These are phyloP conservation scores for Pseudolaguvia tuberculata DNA, from an alignment of 2,113 vertebrate genomes.

Conservation along the genomic window DNA sequence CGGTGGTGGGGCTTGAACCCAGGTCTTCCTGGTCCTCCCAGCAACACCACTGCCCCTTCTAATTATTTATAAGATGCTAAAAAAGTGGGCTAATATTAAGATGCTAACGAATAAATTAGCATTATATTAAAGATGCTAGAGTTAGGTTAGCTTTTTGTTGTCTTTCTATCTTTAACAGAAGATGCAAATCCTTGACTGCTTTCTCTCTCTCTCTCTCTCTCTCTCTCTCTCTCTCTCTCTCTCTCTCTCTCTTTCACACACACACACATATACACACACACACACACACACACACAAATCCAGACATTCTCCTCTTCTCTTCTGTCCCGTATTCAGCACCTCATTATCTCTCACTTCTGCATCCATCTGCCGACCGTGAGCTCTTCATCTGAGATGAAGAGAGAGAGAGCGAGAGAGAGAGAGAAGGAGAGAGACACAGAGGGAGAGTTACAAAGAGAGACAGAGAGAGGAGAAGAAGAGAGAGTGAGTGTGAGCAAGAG, in stretches of 20 bases:
- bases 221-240: not conserved
- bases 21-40: too few relatives aligned
- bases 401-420: slow-evolving; percentile 21
- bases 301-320: slow-evolving; percentile 23
- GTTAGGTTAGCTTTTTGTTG: not conserved
- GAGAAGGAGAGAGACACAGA: not conserved
- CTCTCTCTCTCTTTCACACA: too few relatives aligned
- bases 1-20: too few relatives aligned
- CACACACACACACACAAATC: not conserved
- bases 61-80: too few relatives aligned
- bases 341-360: slow-evolving; percentile 32
- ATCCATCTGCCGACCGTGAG: slow-evolving; percentile 22
- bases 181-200: not conserved
- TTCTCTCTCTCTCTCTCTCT: too few relatives aligned
- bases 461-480: not conserved
- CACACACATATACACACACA: not conserved
- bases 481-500: too few relatives aligned
- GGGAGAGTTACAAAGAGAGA: slow-evolving; percentile 11
- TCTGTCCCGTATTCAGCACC: slow-evolving; percentile 44
- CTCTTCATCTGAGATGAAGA: slow-evolving; percentile 35
- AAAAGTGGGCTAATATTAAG: too few relatives aligned
- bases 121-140: too few relatives aligned
- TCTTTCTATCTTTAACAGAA: not conserved
- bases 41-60: too few relatives aligned
- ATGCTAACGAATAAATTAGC: too few relatives aligned